phyloP scores from a whole-genome alignment of 2,113 vertebrate species.

The Sebastes schlegelii region DNA sequence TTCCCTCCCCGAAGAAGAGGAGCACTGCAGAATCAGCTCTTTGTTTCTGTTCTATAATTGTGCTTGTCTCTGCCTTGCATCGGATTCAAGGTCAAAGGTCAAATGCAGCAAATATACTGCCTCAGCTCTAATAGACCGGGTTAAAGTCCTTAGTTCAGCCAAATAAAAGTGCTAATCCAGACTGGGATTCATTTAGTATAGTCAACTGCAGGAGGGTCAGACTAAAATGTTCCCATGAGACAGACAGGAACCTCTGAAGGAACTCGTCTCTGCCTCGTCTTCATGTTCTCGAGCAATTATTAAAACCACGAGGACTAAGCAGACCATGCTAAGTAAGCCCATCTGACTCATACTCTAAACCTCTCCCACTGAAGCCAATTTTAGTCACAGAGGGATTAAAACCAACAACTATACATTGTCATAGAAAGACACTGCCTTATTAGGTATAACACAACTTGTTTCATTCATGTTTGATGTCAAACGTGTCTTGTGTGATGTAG shows the following conservation, averaged over 20 bases:
- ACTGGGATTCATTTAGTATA: constrained; percentile 18
- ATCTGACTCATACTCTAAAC: background rate
- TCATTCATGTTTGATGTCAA: background rate
- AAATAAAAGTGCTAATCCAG: constrained; percentile 34
- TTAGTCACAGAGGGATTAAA: background rate
- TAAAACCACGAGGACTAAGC: background rate
- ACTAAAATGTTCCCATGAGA: constrained; percentile 1
- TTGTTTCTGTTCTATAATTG: constrained; percentile 23
- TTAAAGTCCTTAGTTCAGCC: constrained; percentile 35
- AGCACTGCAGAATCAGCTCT: constrained; percentile 30
- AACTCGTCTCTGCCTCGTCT: background rate
- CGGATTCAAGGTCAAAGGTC: constrained; percentile 31
- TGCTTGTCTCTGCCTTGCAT: background rate
- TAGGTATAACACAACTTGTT: background rate
- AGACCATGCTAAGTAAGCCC: background rate
- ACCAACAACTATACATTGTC: background rate
- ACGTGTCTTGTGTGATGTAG: background rate
- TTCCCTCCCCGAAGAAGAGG: constrained; percentile 9
- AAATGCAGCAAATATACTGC: constrained; percentile 28
- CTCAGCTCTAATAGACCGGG: constrained; percentile 3
- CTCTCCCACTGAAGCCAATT: background rate
- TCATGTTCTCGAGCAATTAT: background rate
- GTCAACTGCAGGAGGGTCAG: background rate
- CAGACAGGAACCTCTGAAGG: background rate
- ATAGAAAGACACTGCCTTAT: background rate